These are phyloP conservation scores for Melitaea athalia DNA, from an alignment of 2,888 invertebrate genomes.

Conservation along the genomic window DNA sequence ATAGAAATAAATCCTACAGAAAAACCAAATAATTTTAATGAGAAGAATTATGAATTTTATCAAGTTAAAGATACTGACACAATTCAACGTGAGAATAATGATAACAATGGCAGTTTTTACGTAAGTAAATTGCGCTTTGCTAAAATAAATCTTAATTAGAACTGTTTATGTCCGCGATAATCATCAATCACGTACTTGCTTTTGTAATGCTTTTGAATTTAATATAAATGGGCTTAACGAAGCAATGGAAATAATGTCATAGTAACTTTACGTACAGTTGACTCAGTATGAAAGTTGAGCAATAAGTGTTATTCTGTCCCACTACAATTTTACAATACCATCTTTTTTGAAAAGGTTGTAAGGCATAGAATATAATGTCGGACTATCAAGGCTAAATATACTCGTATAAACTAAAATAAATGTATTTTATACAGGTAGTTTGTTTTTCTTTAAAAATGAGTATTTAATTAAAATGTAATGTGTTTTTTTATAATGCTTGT, in stretches of 20 bases:
- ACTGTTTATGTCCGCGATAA: constrained; percentile 6
- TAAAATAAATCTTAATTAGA: constrained; percentile 23
- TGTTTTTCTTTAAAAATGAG: too few relatives aligned
- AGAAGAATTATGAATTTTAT: constrained; percentile 1
- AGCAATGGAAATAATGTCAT: background rate
- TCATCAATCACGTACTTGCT: constrained; percentile 16
- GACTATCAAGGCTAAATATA: too few relatives aligned
- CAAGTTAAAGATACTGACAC: background rate
- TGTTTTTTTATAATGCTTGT: too few relatives aligned
- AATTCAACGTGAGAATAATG: constrained; percentile 15
- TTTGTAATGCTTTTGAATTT: constrained; percentile 8
- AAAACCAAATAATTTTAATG: constrained; percentile 13
- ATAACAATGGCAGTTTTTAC: constrained; percentile 22
- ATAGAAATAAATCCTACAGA: constrained; percentile 49
- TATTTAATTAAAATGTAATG: too few relatives aligned
- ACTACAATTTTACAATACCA: too few relatives aligned
- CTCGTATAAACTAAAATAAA: too few relatives aligned
- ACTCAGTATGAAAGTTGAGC: background rate
- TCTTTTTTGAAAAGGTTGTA: too few relatives aligned
- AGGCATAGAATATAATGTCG: background rate
- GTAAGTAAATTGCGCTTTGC: constrained; percentile 31
- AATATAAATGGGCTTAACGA: background rate
- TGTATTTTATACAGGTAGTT: too few relatives aligned
- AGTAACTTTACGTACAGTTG: background rate
- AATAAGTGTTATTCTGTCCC: background rate